A percentile compares a stretch with the other conserved stretches of the same genome.
phyloP scores from a whole-genome alignment of 2,888 invertebrate species.

The Megalurothrips usitatus region DNA sequence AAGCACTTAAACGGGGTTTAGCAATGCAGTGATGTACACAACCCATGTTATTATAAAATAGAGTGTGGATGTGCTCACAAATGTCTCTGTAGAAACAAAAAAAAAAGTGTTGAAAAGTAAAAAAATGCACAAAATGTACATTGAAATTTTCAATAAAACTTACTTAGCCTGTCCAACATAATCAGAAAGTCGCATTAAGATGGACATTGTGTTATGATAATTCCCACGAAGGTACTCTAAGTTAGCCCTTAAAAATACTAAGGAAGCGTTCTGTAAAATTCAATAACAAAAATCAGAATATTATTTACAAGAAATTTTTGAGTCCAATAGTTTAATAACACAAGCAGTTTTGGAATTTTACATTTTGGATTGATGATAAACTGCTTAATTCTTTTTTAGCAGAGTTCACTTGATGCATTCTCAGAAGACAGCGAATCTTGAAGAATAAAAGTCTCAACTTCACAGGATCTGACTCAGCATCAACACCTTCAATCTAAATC shows the following conservation, averaged over 20 bases:
- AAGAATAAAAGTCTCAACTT: constrained; percentile 54
- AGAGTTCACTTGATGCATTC: constrained; percentile 51
- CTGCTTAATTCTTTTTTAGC: constrained; percentile 50
- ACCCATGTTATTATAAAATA: constrained; percentile 77
- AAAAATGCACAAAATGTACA: constrained; percentile 30
- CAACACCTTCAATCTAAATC: constrained; percentile 37
- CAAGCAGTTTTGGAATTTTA: constrained; percentile 20
- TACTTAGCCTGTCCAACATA: constrained; percentile 48
- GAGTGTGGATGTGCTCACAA: constrained; percentile 58
- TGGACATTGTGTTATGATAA: constrained; percentile 57
- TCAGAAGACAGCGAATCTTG: constrained; percentile 57
- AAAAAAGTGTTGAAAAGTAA: background rate
- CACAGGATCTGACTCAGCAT: constrained; percentile 51
- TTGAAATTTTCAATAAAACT: constrained; percentile 36
- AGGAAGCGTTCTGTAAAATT: constrained; percentile 48
- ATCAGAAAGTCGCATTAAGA: constrained; percentile 50
- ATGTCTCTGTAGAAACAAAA: constrained; percentile 46
- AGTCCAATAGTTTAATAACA: constrained; percentile 2
- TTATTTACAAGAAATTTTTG: background rate
- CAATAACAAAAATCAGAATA: constrained; percentile 35
- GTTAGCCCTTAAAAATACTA: constrained; percentile 58
- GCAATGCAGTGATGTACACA: constrained; percentile 74
- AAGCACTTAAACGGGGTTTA: constrained; percentile 73
- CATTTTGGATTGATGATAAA: constrained; percentile 43
- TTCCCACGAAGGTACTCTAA: constrained; percentile 62